These are phyloP conservation scores for Bursaphelenchus mucronatus DNA, from an alignment of 1,140 invertebrate genomes.

Conservation along the genomic window DNA sequence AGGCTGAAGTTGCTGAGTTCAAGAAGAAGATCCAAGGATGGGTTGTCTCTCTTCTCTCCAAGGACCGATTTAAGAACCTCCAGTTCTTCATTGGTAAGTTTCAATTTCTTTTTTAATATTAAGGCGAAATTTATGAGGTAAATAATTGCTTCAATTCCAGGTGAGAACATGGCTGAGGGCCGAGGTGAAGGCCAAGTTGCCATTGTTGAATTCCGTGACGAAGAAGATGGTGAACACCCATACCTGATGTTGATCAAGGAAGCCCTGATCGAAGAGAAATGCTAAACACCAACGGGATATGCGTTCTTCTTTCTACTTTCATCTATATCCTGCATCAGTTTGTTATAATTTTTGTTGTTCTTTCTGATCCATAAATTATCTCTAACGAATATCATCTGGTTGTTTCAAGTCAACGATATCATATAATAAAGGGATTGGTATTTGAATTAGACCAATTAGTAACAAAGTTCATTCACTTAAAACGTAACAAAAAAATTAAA, in stretches of 20 bases:
- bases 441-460: too few species aligned
- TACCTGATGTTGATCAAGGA: slow-evolving; percentile 86
- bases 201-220: slow-evolving; percentile 82
- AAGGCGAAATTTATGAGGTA: background rate
- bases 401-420: too few species aligned
- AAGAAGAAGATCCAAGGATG: slow-evolving; percentile 85
- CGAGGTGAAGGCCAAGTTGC: slow-evolving; percentile 82
- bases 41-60: slow-evolving; percentile 55
- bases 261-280: slow-evolving; percentile 17
- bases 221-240: slow-evolving; percentile 76
- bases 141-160: slow-evolving; percentile 63
- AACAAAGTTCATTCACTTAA: too few species aligned
- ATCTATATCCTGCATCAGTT: too few species aligned
- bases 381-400: too few species aligned
- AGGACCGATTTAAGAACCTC: slow-evolving; percentile 75
- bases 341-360: too few species aligned
- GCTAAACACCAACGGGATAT: background rate
- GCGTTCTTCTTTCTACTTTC: too few species aligned
- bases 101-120: slow-evolving; percentile 4
- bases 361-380: too few species aligned
- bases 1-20: slow-evolving; percentile 86
- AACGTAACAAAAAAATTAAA: too few species aligned
- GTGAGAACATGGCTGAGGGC: slow-evolving; percentile 78
- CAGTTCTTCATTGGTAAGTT: slow-evolving; percentile 78
- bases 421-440: too few species aligned